phyloP scores from a whole-genome alignment of 1,140 invertebrate genomes.

The Zaprionus lachaisei region DNA sequence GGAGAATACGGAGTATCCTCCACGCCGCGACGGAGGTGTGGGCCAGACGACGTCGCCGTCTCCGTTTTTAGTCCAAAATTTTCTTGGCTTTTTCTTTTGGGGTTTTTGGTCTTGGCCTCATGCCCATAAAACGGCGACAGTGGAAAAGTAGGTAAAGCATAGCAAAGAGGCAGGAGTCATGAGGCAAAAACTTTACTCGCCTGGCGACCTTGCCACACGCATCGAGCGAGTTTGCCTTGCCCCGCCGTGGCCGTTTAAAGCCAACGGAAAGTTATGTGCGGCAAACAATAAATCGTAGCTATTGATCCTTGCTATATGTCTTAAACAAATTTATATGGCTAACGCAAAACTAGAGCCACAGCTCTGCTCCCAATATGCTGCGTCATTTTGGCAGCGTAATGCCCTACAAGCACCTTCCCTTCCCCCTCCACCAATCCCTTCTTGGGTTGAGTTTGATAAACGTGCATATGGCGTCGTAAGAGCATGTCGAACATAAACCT shows the following conservation, averaged over 20 bases:
- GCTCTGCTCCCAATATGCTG: conserved; percentile 46
- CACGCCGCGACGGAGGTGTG: conserved; percentile 28
- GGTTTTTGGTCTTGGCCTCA: conserved; percentile 39
- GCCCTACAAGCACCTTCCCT: not conserved
- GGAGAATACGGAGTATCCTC: conserved; percentile 4
- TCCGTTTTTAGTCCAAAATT: conserved; percentile 66
- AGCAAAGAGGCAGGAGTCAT: not conserved
- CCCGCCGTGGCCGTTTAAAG: conserved; percentile 57
- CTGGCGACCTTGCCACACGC: conserved; percentile 64
- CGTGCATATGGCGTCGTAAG: conserved; percentile 76
- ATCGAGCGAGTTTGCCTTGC: conserved; percentile 6
- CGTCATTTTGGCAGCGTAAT: conserved; percentile 38
- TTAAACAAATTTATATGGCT: conserved; percentile 81
- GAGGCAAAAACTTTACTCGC: conserved; percentile 54
- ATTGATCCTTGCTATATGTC: conserved; percentile 80
- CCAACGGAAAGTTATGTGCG: conserved; percentile 74
- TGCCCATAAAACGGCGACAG: conserved; percentile 68
- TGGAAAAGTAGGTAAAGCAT: conserved; percentile 67
- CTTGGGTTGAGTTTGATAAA: conserved; percentile 56
- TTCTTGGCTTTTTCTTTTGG: conserved; percentile 24
- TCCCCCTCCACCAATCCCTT: too few species aligned
- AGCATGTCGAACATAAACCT: conserved; percentile 81
- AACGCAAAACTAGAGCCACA: conserved; percentile 67
- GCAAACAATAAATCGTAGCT: conserved; percentile 76
- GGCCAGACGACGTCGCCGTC: conserved; percentile 70